Evolutionary conservation across 1,140 invertebrate genomes (phyloP), one percentile per base, ranked within the genome.

Genomic region (Drosophila nebulosa): DNA sequence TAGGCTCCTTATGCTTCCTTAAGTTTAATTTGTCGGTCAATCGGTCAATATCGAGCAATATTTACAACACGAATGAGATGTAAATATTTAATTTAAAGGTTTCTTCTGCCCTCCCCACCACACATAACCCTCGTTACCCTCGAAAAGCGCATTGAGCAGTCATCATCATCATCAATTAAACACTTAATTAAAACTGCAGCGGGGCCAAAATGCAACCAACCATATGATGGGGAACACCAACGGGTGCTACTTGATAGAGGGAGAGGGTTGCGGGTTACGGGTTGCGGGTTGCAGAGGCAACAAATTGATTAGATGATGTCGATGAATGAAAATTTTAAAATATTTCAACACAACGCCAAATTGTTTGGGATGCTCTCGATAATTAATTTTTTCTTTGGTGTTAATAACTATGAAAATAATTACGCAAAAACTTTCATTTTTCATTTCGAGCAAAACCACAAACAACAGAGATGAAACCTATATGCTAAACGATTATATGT

Each of bases 131-230:
- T 30, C 10, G 27, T 6, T 30, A 9, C 27, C 27, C 3, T 9
- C 10, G 0, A 30, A 2, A 30, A 10, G 27, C 27, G 10, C 7
- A 39, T 39, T 39, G 36, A 39, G 39, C 39, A 16, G 21, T 46
- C 16, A 18, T 46, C 26, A 53, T 73, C 70, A 74, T 74, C 70
- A 74, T 74, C 74, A 74, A 74, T 74, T 74, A 74, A 74, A 74
- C 70, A 74, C 72, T 74, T 74, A 67, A 74, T 74, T 74, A 74
- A 74, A 74, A 74, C 70, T 74, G 72, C 72, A 74, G 62, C 55
- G 7, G 16, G 16, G 16, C 39, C 18, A 46, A 73, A 72, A 55
- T 69, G 69, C 57, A 69, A 30, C 69, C 32, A 62, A 35, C 70
- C 69, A 64, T 57, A 61, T 27, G 51, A 27, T 30, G 53, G 3